These are phyloP conservation scores for Ceratitis capitata DNA, from an alignment of 1,140 invertebrate species.

Conservation along the genomic window DNA sequence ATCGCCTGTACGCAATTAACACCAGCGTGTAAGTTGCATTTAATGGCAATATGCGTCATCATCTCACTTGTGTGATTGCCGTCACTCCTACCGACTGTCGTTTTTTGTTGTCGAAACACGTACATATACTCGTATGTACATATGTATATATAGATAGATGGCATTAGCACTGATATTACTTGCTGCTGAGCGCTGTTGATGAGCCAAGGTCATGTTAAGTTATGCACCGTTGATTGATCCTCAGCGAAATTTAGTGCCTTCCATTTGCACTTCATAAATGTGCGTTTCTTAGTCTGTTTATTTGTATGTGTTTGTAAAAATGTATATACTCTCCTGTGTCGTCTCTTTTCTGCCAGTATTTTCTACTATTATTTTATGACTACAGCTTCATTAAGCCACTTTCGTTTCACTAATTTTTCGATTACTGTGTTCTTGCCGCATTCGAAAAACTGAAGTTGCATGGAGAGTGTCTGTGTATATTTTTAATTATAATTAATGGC, in stretches of 20 bases:
- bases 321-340: background rate
- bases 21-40: background rate
- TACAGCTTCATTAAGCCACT: background rate
- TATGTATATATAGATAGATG: background rate
- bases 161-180: background rate
- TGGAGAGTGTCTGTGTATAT: no score
- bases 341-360: background rate
- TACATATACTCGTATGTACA: background rate
- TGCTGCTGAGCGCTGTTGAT: background rate
- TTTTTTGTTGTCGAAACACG: no score
- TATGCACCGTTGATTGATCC: background rate
- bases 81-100: background rate
- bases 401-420: background rate
- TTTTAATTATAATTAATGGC: no score
- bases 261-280: background rate
- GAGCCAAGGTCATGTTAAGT: background rate
- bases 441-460: no score
- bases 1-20: background rate
- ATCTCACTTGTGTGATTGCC: background rate
- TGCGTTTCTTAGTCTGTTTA: background rate
- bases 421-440: background rate
- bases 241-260: background rate
- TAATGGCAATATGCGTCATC: background rate
- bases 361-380: conserved; percentile 18
- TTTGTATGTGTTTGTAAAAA: background rate